These are phyloP conservation scores for Neelides sp. DNA, from an alignment of 1,140 invertebrate genomes.

Conservation along the genomic window DNA sequence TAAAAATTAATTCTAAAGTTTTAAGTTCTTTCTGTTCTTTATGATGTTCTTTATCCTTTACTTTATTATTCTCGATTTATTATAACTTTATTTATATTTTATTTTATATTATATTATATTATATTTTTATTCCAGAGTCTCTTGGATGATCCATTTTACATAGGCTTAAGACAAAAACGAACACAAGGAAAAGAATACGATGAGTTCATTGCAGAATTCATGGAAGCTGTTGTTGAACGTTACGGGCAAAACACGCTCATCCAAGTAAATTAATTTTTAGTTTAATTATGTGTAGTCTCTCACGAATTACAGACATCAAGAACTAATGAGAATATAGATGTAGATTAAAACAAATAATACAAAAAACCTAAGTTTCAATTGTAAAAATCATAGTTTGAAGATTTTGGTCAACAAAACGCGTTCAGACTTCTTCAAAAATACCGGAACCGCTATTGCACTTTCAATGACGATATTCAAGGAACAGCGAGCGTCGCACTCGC, in stretches of 20 bases:
- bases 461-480: slow-evolving; percentile 96
- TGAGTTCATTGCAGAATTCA: slow-evolving; percentile 93
- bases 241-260: slow-evolving; percentile 79
- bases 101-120: too few relatives aligned
- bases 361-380: not conserved
- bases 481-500: slow-evolving; percentile 86
- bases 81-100: too few relatives aligned
- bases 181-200: slow-evolving; percentile 80
- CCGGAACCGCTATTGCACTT: slow-evolving; percentile 73
- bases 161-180: slow-evolving; percentile 76
- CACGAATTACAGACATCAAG: not conserved
- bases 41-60: too few relatives aligned
- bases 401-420: slow-evolving; percentile 89
- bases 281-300: not conserved
- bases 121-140: slow-evolving; percentile 46
- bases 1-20: too few relatives aligned
- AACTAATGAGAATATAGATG: not conserved
- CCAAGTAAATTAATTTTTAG: slow-evolving; percentile 47
- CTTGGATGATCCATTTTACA: slow-evolving; percentile 86
- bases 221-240: slow-evolving; percentile 82
- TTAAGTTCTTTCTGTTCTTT: too few relatives aligned
- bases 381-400: slow-evolving; percentile 76
- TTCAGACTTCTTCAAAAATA: slow-evolving; percentile 83
- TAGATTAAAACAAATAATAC: not conserved
- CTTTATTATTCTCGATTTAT: too few relatives aligned